A percentile compares a stretch with the other conserved stretches of the same genome.
Conservation (phyloP, 2,888 invertebrate genomes). For the Acanthosoma haemorrhoidale region DNA sequence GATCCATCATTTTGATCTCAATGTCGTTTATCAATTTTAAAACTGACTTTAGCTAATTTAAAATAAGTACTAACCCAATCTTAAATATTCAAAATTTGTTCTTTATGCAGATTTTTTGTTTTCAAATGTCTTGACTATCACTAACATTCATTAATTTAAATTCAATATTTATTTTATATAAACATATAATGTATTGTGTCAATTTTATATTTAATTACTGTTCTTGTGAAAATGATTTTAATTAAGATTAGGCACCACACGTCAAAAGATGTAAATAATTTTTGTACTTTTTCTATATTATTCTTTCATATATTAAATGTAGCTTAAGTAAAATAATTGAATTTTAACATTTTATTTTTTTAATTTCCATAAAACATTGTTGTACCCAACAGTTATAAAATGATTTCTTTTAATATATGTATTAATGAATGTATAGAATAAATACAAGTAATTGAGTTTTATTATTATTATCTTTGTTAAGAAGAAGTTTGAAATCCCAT, state of each 20-base stretch:
- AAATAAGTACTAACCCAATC: neutral
- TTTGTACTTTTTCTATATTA: constrained; percentile 11
- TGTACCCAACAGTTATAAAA: neutral
- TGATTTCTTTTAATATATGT: neutral
- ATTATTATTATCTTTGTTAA: neutral
- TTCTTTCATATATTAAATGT: neutral
- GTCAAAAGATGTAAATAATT: constrained; percentile 9
- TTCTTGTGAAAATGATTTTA: neutral
- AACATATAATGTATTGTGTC: no score
- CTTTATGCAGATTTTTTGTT: no score
- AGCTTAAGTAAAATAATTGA: neutral
- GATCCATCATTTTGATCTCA: neutral
- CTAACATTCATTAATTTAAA: no score
- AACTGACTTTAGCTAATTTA: no score
- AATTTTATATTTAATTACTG: neutral
- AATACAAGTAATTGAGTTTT: neutral
- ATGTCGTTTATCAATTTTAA: no score
- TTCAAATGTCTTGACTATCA: no score
- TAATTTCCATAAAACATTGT: neutral
- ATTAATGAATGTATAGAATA: constrained; percentile 11
- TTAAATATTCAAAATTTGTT: neutral
- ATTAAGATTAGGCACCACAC: neutral
- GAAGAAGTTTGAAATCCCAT: no score
- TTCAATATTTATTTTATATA: no score
- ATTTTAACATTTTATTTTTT: neutral